These are phyloP conservation scores for Spicauda simplicius DNA, from an alignment of 2,888 invertebrate species.

Conservation along the genomic window DNA sequence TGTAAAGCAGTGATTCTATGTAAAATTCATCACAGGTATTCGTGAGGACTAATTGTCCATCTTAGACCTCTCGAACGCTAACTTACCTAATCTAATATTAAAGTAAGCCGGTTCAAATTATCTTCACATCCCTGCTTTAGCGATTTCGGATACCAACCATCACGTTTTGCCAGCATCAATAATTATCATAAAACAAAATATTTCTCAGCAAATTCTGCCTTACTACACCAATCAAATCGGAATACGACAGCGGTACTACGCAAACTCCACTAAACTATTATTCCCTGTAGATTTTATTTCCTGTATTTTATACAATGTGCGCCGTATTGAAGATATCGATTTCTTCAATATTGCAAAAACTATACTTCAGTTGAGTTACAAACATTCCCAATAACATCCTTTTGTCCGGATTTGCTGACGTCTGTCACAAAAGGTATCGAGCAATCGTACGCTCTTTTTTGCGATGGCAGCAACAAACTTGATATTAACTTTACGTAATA, in stretches of 20 bases:
- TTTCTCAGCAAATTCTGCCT: too few relatives aligned
- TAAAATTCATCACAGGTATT: too few relatives aligned
- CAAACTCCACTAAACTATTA: neutral
- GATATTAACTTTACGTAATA: neutral
- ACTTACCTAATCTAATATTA: too few relatives aligned
- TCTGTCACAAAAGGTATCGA: slow-evolving; percentile 62
- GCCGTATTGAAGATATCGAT: neutral
- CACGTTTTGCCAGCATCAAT: too few relatives aligned
- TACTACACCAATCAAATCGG: too few relatives aligned
- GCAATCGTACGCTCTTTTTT: neutral
- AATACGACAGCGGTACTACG: neutral
- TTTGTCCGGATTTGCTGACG: slow-evolving; percentile 60
- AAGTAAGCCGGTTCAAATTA: too few relatives aligned
- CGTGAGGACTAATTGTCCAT: too few relatives aligned
- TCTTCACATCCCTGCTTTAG: too few relatives aligned
- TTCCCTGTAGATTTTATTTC: neutral
- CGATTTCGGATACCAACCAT: too few relatives aligned
- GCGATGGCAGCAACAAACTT: neutral
- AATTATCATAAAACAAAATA: too few relatives aligned
- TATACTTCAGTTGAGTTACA: neutral
- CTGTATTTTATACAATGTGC: neutral
- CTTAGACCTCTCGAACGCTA: too few relatives aligned
- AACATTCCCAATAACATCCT: slow-evolving; percentile 3
- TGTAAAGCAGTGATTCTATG: too few relatives aligned
- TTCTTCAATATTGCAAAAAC: slow-evolving; percentile 2